phyloP scores from a whole-genome alignment of 1,140 invertebrate species.

The Magallana angulata region DNA sequence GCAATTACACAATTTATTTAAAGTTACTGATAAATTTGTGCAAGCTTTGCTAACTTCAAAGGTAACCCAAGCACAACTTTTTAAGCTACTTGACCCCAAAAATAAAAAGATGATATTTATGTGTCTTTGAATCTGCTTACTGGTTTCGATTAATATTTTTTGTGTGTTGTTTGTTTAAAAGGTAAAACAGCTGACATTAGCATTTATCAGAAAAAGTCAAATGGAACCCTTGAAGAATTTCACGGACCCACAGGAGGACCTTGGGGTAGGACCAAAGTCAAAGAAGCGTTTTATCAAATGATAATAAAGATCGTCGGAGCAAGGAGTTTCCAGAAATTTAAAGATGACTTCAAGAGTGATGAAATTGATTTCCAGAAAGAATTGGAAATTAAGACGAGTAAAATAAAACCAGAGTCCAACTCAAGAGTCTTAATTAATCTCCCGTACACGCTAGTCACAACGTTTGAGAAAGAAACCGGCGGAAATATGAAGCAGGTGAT shows the following conservation, averaged over 20 bases:
- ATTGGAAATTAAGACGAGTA: slow-evolving; percentile 57
- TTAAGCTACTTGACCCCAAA: too few relatives aligned
- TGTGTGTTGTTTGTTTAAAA: neutral
- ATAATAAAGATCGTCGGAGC: slow-evolving; percentile 56
- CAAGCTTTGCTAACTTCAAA: too few relatives aligned
- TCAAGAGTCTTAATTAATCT: slow-evolving; percentile 58
- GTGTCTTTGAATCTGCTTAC: too few relatives aligned
- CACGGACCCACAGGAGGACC: slow-evolving; percentile 60
- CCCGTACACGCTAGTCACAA: slow-evolving; percentile 21
- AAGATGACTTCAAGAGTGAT: slow-evolving; percentile 53
- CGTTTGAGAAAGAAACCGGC: slow-evolving; percentile 42
- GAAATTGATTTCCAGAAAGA: slow-evolving; percentile 56
- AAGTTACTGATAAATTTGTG: too few relatives aligned
- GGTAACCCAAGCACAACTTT: too few relatives aligned
- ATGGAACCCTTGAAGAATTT: slow-evolving; percentile 55
- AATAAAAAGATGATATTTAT: too few relatives aligned
- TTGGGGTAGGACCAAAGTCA: slow-evolving; percentile 62
- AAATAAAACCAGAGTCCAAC: slow-evolving; percentile 40
- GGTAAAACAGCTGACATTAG: slow-evolving; percentile 64
- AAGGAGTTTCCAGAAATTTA: slow-evolving; percentile 31
- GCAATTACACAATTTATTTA: too few relatives aligned
- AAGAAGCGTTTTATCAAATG: slow-evolving; percentile 57
- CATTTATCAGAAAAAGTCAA: slow-evolving; percentile 53
- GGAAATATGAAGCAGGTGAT: slow-evolving; percentile 54
- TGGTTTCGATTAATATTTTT: too few relatives aligned